Base-by-base conservation (phyloP, 2,888 invertebrate genomes). In the Vannuccia rotundouncinata region DNA sequence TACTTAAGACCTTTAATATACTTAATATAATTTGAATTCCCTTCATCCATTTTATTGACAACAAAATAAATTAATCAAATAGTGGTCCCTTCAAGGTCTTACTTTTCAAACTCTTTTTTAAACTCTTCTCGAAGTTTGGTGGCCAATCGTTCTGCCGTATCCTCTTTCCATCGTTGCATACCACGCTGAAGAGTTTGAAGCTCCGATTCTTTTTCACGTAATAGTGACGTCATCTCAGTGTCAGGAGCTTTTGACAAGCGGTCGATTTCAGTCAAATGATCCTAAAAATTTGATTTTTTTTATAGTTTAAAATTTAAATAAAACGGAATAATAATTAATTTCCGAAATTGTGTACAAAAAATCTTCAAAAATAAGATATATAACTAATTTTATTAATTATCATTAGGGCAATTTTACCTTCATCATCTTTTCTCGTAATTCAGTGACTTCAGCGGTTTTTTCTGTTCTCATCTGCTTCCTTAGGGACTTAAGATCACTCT, bases 401-500 rank as follows among this genome's bases (percentile, higher is more conserved):
- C n/a, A n/a, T n/a, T n/a, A n/a, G n/a, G n/a, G n/a, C n/a, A n/a
- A n/a, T n/a, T n/a, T n/a, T 82, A 86, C 87, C 84, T 84, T 84
- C 13, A 86, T 84, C 29, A 87, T 82, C 76, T 84, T 84, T 66
- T 86, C 86, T 79, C 86, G 86, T 59, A 87, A 80, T 81, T 84
- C 83, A 25, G 85, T 84, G 82, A 86, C 81, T 74, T 86, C 86
- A 59, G 83, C 81, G 0, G 83, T 83, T 79, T 85, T 86, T 81
- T 86, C 85, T 77, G 83, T 82, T 73, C 85, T 84, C 82, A 86
- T 79, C 79, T 85, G 84, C 75, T 83, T 75, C 45, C 83, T 84
- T 59, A 85, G 78, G 10, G 81, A 84, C n/a, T 85, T 83, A n/a
- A 86, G 59, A 1, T 84, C 84, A 22, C 85, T 85, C 74, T 84